Evolutionary conservation across 2,797 vertebrate genomes (phyloP), one percentile per base, ranked within the genome.

Genomic region (Petrocephalus sullivani): DNA sequence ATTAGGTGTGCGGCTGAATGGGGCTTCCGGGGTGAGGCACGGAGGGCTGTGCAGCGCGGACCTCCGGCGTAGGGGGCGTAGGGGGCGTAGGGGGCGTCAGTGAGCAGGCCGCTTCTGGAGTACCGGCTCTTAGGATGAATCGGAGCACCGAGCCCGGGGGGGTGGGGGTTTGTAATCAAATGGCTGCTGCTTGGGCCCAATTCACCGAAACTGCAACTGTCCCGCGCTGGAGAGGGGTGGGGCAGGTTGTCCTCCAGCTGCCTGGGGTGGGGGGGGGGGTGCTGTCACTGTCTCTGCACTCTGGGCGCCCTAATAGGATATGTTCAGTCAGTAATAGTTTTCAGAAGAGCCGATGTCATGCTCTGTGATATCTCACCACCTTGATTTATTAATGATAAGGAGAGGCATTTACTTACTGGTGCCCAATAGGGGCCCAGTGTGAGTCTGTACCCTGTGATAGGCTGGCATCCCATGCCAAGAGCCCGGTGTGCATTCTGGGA

Each of bases 1-100:
- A 96, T 96, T 96, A 96, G 96, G 95, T 96, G 94, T 94, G 93
- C 91, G 91, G 92, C 95, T 95, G 95, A 96, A 96, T 95, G 93
- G 93, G 93, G 93, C 93, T 94, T 94, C 94, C 93, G 92, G 95
- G 94, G 89, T 92, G 92, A 92, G 91, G 89, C 87, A 92, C 91
- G 91, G 91, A 93, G 93, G 91, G 93, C 91, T 58, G 87, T 90
- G 92, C 4, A 51, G 78, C 41, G 53, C 53, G 89, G 95, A 95
- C 95, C 94, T 94, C 95, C 93, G 60, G 91, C 90, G 92, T 92
- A 92, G 94, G 93, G 92, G 93, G 94, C 94, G 93, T 92, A 92
- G 94, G 93, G 92, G 93, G 94, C 94, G 93, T 94, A 89, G 90
- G 94, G 95, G 95, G 95, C 95, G 95, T 94, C 94, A 93, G 95